These are phyloP conservation scores for Wasmannia auropunctata DNA, from an alignment of 1,140 invertebrate species.

Conservation along the genomic window DNA sequence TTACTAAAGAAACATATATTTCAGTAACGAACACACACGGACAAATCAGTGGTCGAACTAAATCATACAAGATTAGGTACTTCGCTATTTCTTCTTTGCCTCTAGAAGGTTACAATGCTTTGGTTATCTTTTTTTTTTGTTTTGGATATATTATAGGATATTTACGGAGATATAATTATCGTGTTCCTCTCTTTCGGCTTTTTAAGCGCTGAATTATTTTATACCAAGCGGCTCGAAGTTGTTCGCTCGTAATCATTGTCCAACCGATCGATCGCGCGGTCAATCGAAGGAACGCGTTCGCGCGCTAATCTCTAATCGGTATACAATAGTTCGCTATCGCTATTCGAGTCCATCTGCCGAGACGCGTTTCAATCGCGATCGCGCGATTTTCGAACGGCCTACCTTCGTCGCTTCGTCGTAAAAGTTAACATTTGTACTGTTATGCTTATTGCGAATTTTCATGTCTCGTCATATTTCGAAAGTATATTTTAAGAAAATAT, in stretches of 20 bases:
- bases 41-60: conserved; percentile 82
- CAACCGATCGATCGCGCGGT: conserved; percentile 63
- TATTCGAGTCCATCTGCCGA: conserved; percentile 54
- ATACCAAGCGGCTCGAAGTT: conserved; percentile 70
- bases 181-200: conserved; percentile 68
- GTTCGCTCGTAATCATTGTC: conserved; percentile 51
- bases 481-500: not conserved
- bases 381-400: conserved; percentile 55
- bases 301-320: conserved; percentile 66
- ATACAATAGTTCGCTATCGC: conserved; percentile 70
- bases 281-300: conserved; percentile 47
- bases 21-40: conserved; percentile 83
- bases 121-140: conserved; percentile 77
- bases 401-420: conserved; percentile 67
- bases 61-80: conserved; percentile 81
- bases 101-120: conserved; percentile 82
- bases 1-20: conserved; percentile 83
- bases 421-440: conserved; percentile 38
- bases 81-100: conserved; percentile 78
- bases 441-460: conserved; percentile 32
- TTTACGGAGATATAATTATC: conserved; percentile 79
- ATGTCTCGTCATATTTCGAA: conserved; percentile 14
- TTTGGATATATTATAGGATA: conserved; percentile 82
- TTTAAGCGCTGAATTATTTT: conserved; percentile 69
- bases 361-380: conserved; percentile 46